These are phyloP conservation scores for Neria commutata DNA, from an alignment of 2,888 invertebrate species.

Conservation along the genomic window DNA sequence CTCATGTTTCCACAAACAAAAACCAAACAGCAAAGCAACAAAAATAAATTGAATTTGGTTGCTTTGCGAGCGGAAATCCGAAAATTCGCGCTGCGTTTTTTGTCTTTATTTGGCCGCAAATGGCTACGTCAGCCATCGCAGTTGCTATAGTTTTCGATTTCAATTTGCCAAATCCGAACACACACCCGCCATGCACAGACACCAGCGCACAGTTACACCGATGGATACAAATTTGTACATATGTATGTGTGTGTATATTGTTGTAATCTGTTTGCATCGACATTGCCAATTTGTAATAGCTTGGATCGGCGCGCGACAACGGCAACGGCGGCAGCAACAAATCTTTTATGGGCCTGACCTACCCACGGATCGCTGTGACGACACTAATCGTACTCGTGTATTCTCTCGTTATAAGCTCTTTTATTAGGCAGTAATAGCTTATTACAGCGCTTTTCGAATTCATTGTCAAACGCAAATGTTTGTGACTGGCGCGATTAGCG, in stretches of 20 bases:
- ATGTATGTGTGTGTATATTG: conserved; percentile 28
- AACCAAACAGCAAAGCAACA: neutral
- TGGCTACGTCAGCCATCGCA: conserved; percentile 13
- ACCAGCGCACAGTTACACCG: conserved; percentile 16
- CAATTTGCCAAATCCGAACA: conserved; percentile 31
- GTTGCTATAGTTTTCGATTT: conserved; percentile 35
- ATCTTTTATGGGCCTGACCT: conserved; percentile 51
- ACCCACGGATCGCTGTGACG: conserved; percentile 48
- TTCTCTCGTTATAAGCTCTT: too few relatives aligned
- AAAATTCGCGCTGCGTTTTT: conserved; percentile 1
- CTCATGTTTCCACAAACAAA: conserved; percentile 1
- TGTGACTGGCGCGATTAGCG: too few relatives aligned
- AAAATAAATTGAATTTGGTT: conserved; percentile 4
- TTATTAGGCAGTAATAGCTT: too few relatives aligned
- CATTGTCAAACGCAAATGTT: too few relatives aligned
- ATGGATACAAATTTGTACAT: conserved; percentile 19
- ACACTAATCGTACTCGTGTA: too few relatives aligned
- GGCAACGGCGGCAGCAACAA: conserved; percentile 18
- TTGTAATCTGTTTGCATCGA: too few relatives aligned
- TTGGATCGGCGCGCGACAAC: neutral
- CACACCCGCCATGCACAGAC: neutral
- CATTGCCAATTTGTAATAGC: conserved; percentile 9
- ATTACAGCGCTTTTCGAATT: too few relatives aligned
- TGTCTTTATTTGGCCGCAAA: conserved; percentile 16
- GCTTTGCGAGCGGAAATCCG: conserved; percentile 3